Percentiles rank a stretch among this genome's conserved stretches.
phyloP scores from a whole-genome alignment of 2,113 vertebrate genomes.

The Tinamus guttatus region DNA sequence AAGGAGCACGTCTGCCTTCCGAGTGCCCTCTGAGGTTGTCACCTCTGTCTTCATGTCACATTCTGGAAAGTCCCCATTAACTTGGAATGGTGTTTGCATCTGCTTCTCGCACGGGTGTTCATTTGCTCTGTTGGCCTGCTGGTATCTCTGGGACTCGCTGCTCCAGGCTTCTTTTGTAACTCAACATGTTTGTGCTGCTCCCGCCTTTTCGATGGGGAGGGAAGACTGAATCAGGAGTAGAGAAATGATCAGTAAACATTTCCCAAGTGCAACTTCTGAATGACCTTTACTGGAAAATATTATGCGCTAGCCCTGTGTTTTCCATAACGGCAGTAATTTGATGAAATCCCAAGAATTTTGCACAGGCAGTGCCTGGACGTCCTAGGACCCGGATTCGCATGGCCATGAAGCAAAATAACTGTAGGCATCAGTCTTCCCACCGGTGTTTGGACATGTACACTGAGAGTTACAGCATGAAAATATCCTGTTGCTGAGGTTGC shows the following conservation, averaged over 20 bases:
- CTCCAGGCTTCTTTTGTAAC: neutral
- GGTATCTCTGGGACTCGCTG: neutral
- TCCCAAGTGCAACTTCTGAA: neutral
- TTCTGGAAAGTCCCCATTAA: conserved; percentile 40
- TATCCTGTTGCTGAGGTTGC: neutral
- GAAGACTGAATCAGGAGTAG: neutral
- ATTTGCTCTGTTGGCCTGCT: neutral
- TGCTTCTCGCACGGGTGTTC: neutral
- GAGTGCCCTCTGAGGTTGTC: neutral
- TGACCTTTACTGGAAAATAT: neutral
- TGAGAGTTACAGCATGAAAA: neutral
- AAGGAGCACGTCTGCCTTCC: neutral
- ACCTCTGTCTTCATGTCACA: neutral
- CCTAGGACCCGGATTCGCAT: neutral
- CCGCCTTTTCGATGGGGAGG: neutral
- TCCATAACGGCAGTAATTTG: neutral
- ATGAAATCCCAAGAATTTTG: neutral
- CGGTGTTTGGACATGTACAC: too few species aligned
- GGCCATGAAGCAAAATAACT: neutral
- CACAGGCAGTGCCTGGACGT: neutral
- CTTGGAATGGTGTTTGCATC: conserved; percentile 7
- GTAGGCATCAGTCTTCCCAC: fast-evolving
- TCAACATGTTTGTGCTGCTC: neutral
- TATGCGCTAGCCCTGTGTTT: neutral
- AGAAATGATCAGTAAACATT: neutral